phyloP scores from a whole-genome alignment of 1,140 invertebrate genomes.

The Laupala kohalensis region DNA sequence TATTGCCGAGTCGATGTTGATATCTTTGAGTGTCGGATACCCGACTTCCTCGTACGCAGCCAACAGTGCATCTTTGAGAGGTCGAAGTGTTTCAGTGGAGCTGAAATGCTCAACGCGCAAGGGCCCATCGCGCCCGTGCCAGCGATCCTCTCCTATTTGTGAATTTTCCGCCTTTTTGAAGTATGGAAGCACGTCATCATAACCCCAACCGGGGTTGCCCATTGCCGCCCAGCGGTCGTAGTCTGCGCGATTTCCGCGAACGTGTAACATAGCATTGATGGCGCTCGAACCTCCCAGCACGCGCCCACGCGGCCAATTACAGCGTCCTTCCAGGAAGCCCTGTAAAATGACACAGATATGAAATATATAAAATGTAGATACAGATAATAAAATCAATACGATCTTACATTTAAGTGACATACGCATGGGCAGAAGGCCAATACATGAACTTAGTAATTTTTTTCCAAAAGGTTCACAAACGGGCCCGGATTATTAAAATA shows the following conservation, averaged over 20 bases:
- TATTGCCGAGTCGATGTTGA: neutral
- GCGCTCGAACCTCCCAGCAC: constrained; percentile 22
- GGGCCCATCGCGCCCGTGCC: neutral
- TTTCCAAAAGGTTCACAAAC: no score
- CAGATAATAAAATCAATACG: no score
- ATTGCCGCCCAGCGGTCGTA: constrained; percentile 40
- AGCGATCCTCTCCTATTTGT: neutral
- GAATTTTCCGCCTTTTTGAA: constrained; percentile 23
- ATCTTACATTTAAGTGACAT: no score
- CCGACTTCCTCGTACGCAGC: neutral
- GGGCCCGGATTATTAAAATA: no score
- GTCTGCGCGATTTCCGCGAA: constrained; percentile 39
- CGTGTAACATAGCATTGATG: constrained; percentile 44
- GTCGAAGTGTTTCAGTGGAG: neutral
- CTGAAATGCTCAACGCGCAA: neutral
- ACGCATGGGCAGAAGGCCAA: no score
- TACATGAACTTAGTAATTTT: no score
- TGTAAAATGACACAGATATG: no score
- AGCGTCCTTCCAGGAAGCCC: constrained; percentile 23
- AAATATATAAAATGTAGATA: no score
- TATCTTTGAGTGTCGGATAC: neutral
- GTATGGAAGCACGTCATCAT: constrained; percentile 44
- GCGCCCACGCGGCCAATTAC: constrained; percentile 17
- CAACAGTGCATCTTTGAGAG: neutral
- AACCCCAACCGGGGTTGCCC: constrained; percentile 33